A percentile compares a stretch with the other conserved stretches of the same genome.
Conservation (phyloP, 2,888 invertebrate genomes). For the Polyploca ridens region DNA sequence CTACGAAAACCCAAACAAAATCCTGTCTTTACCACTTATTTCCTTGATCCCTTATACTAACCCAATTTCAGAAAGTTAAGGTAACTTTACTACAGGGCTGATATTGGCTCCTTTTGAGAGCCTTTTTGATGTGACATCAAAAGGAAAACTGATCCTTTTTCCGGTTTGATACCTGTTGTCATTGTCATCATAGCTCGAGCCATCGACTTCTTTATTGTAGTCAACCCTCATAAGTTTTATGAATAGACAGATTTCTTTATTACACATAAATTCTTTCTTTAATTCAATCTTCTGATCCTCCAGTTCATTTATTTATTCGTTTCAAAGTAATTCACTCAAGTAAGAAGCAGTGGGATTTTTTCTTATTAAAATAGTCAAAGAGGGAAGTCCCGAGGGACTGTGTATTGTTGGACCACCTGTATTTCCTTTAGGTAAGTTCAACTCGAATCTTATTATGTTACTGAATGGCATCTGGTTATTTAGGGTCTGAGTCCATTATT, state of each 20-base stretch:
- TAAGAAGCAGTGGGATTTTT: slow-evolving; percentile 61
- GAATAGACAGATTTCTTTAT: slow-evolving; percentile 77
- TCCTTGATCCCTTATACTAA: slow-evolving; percentile 21
- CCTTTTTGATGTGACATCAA: slow-evolving; percentile 76
- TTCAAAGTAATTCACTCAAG: slow-evolving; percentile 74
- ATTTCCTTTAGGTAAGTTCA: slow-evolving; percentile 66
- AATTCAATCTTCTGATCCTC: slow-evolving; percentile 78
- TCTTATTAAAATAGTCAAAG: slow-evolving; percentile 81
- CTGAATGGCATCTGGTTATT: slow-evolving; percentile 76
- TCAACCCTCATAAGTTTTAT: slow-evolving; percentile 73
- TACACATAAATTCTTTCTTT: slow-evolving; percentile 75
- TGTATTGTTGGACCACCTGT: slow-evolving; percentile 78
- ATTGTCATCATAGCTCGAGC: slow-evolving; percentile 68
- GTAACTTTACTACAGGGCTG: slow-evolving; percentile 42
- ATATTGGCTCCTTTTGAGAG: slow-evolving; percentile 46
- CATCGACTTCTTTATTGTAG: slow-evolving; percentile 67
- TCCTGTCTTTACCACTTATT: slow-evolving; percentile 11
- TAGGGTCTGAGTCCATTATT: slow-evolving; percentile 63
- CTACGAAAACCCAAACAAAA: slow-evolving; percentile 6
- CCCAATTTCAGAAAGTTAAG: slow-evolving; percentile 41
- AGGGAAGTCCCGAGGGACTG: slow-evolving; percentile 62
- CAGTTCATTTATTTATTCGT: slow-evolving; percentile 77
- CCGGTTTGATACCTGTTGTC: slow-evolving; percentile 72
- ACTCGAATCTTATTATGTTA: slow-evolving; percentile 72
- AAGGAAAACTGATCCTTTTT: slow-evolving; percentile 79